A percentile compares a stretch with the other conserved stretches of the same genome.
Evolutionary conservation across 1,140 invertebrate genomes (phyloP).

Genomic region (Aphelinus atriplicis): DNA sequence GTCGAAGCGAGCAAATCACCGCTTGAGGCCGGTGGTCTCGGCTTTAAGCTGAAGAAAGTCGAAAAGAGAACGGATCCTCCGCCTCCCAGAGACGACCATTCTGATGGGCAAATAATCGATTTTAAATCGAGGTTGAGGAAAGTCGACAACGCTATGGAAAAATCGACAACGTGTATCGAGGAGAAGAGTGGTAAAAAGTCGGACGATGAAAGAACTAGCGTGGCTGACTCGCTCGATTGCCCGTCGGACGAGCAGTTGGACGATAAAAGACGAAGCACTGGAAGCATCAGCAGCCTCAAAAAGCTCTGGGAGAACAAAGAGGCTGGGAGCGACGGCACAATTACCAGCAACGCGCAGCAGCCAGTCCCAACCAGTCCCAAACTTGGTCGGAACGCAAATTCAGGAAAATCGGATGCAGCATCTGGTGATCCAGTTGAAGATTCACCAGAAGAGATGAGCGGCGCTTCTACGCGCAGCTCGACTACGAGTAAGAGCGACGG

Average conservation of each 20-base stretch:
- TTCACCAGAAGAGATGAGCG: slow-evolving; percentile 65
- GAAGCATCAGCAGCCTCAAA: slow-evolving; percentile 91
- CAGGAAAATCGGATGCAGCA: slow-evolving; percentile 44
- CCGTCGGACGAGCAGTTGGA: slow-evolving; percentile 73
- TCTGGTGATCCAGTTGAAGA: slow-evolving; percentile 60
- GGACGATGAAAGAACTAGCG: slow-evolving; percentile 45
- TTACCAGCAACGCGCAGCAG: slow-evolving; percentile 34
- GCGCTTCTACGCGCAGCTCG: slow-evolving; percentile 59
- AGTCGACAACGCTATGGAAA: slow-evolving; percentile 71
- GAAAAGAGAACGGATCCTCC: slow-evolving; percentile 66
- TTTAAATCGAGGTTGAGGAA: slow-evolving; percentile 87
- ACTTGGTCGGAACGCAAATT: slow-evolving; percentile 59
- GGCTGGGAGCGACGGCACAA: slow-evolving; percentile 58
- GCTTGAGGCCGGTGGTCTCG: slow-evolving; percentile 47
- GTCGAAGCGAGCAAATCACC: slow-evolving; percentile 3
- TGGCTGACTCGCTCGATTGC: slow-evolving; percentile 59
- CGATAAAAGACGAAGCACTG: slow-evolving; percentile 90
- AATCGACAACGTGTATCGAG: slow-evolving; percentile 65
- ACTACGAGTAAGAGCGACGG: slow-evolving; percentile 65
- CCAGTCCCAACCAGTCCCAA: slow-evolving; percentile 71
- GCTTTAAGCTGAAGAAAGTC: slow-evolving; percentile 74
- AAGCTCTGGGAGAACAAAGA: slow-evolving; percentile 89
- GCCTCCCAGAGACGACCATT: slow-evolving; percentile 66
- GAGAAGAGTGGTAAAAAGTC: slow-evolving; percentile 48
- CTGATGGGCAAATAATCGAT: slow-evolving; percentile 77